These are phyloP conservation scores for Rhinopomastus cyanomelas DNA, from an alignment of 2,113 vertebrate species.

Conservation along the genomic window DNA sequence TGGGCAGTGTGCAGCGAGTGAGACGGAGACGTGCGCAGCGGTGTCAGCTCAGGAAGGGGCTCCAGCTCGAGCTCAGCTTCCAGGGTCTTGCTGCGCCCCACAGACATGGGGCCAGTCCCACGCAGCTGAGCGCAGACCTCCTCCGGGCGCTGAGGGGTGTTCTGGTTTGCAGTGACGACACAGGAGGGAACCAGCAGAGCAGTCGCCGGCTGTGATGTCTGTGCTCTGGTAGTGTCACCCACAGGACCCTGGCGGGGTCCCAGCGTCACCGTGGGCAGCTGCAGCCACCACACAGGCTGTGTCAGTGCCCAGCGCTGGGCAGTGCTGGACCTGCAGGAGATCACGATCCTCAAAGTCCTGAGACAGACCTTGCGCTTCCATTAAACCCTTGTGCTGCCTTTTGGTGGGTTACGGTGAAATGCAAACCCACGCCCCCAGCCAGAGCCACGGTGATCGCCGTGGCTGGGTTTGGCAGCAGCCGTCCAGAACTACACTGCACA, in stretches of 20 bases:
- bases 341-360: no score
- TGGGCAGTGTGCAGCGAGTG: neutral
- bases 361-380: no score
- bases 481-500: no score
- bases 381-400: no score
- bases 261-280: neutral
- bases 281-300: no score
- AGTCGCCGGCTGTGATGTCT: no score
- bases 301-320: no score
- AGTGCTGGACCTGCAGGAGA: fast-evolving
- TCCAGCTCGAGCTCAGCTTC: neutral
- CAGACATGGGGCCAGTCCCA: fast-evolving
- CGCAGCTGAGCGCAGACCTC: neutral
- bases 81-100: neutral
- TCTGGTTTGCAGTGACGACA: fast-evolving
- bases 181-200: fast-evolving
- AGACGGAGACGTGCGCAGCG: neutral
- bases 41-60: neutral
- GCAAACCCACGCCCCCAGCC: no score
- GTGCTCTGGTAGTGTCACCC: fast-evolving
- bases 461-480: no score
- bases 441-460: no score
- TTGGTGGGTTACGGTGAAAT: no score
- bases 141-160: fast-evolving
- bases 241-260: no score